A percentile compares a stretch with the other conserved stretches of the same genome.
Conservation (phyloP, 35 echinoderm and acorn worm genomes). For the Patiria miniata region DNA sequence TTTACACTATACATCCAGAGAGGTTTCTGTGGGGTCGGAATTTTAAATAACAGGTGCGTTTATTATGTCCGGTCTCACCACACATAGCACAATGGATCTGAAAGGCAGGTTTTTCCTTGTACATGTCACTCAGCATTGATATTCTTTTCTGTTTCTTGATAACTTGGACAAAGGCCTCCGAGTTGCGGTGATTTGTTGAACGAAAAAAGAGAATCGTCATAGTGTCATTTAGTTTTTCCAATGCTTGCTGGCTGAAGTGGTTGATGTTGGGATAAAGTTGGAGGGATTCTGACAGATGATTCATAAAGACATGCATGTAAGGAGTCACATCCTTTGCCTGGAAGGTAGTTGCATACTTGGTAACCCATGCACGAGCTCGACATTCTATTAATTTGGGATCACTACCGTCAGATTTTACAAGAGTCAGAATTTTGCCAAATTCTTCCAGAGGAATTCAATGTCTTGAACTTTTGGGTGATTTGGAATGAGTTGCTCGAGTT, state of each 20-base stretch:
- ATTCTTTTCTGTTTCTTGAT: slow-evolving; percentile 45
- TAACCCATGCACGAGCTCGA: not conserved
- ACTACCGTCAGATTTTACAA: not conserved
- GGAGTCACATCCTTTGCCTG: slow-evolving; percentile 25
- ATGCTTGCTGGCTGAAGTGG: slow-evolving; percentile 28
- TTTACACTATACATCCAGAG: too few relatives aligned
- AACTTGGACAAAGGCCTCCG: slow-evolving; percentile 39
- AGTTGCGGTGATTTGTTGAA: slow-evolving; percentile 14
- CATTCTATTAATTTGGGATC: slow-evolving; percentile 2
- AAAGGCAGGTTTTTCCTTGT: slow-evolving; percentile 1
- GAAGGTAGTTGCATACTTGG: not conserved
- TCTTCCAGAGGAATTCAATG: slow-evolving; percentile 5
- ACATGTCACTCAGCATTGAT: slow-evolving; percentile 1
- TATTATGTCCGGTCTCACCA: slow-evolving; percentile 31
- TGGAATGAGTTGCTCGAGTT: not conserved
- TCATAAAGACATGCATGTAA: slow-evolving; percentile 37
- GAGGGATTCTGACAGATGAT: slow-evolving; percentile 27
- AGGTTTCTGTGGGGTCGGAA: too few relatives aligned
- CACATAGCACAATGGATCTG: slow-evolving; percentile 32
- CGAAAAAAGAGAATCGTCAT: slow-evolving; percentile 28
- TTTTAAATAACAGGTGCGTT: slow-evolving; percentile 29
- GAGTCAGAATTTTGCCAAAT: not conserved
- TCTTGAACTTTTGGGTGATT: not conserved
- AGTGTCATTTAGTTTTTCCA: slow-evolving; percentile 52
- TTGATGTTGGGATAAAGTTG: slow-evolving; percentile 14